Conservation (phyloP, 2,797 vertebrate species). For the Sitta carolinensis region DNA sequence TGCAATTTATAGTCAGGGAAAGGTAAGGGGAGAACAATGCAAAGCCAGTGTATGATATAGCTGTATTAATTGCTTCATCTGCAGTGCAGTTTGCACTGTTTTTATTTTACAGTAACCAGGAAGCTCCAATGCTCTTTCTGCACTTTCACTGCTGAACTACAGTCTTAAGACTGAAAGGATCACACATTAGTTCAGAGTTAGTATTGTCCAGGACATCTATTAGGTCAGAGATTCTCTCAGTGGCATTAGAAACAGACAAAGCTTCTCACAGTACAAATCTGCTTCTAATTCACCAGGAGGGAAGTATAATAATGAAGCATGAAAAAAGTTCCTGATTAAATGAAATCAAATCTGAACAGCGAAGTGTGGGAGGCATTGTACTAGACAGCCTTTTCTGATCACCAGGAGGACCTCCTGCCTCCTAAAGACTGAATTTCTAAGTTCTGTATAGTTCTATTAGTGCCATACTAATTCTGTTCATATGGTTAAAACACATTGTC, state of each 20-base stretch:
- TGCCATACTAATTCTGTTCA: background rate
- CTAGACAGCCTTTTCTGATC: background rate
- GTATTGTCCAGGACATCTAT: background rate
- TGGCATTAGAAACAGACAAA: rapidly evolving
- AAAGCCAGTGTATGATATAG: background rate
- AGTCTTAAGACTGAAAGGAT: background rate
- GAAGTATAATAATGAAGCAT: background rate
- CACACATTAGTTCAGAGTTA: background rate
- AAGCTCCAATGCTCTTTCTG: background rate
- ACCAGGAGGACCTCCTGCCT: background rate
- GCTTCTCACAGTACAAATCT: background rate
- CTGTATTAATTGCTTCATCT: background rate
- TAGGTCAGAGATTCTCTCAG: background rate
- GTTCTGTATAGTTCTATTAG: background rate
- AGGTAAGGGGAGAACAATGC: background rate
- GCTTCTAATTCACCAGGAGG: background rate
- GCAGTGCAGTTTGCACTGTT: background rate
- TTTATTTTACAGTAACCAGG: background rate
- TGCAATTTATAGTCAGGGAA: background rate
- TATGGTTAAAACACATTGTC: background rate
- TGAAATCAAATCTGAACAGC: background rate
- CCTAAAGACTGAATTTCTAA: background rate
- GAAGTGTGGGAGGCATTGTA: background rate
- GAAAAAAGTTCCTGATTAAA: background rate
- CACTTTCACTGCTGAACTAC: background rate